These are phyloP conservation scores for Hepsetus odoe DNA, from an alignment of 2,113 vertebrate species.

Conservation along the genomic window DNA sequence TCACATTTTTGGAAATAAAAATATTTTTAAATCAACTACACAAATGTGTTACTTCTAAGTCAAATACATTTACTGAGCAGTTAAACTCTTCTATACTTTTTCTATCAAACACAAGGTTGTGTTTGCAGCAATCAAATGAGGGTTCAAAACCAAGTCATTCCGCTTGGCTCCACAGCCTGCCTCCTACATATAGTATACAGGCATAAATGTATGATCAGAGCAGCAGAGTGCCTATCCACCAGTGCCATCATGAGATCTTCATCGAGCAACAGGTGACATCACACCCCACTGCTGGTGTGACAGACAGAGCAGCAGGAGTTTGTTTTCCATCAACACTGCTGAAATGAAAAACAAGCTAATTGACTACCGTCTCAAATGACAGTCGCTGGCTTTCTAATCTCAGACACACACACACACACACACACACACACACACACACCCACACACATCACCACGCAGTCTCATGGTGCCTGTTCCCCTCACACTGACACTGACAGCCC, in stretches of 20 bases:
- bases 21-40: no score
- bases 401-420: neutral
- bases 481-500: conserved; percentile 29
- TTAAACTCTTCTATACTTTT: no score
- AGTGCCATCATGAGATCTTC: conserved; percentile 14
- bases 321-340: conserved; percentile 42
- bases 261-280: conserved; percentile 51
- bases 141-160: neutral
- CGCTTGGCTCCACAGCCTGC: neutral
- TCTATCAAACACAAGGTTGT: no score
- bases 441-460: no score
- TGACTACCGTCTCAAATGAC: conserved; percentile 45
- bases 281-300: conserved; percentile 36
- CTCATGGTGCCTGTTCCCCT: conserved; percentile 37
- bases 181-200: neutral
- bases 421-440: no score
- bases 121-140: no score
- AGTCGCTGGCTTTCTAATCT: conserved; percentile 39
- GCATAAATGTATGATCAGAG: conserved; percentile 9
- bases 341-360: conserved; percentile 53
- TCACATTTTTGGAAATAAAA: no score
- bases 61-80: no score
- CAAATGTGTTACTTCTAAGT: no score
- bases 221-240: conserved; percentile 18
- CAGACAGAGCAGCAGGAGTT: conserved; percentile 52